Base-by-base conservation (phyloP, 2,888 invertebrate genomes). In the Drosophila robusta region DNA sequence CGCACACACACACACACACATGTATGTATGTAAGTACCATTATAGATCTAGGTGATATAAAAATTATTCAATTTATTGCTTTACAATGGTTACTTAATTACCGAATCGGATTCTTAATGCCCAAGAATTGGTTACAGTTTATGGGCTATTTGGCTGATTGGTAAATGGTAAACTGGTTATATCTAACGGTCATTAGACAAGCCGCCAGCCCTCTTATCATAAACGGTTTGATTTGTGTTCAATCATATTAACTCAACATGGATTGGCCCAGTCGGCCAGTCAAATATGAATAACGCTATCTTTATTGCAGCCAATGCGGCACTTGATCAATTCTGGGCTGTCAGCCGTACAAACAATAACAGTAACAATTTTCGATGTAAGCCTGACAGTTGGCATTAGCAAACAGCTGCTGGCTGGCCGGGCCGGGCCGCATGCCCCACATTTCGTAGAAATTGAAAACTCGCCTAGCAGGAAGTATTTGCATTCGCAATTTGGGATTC, bases 391-490 rank as follows among this genome's bases (percentile, higher is more conserved):
- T 16, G 12, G 29, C 46, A 16, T 65, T 60, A 46, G 44, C 54
- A 8, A 26, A 12, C 24, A 12, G 32, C 42, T 61, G 57, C 29
- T 54, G 50, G 18, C 49, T 60, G 22, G 1, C 22, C 49, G 63
- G 22, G 1, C 22, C 22, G 4, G 22, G 22, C 22, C 49, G 75
- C 63, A 56, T 75, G 75, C 64, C 47, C 62, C 67, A 74, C 78
- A 81, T 86, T 74, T 86, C 70, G 38, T 42, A 56, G 73, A 69
- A 82, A 62, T 68, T 54, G 47, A 36, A 45, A 85, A 87, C 85
- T 71, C 74, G 72, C 88, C 76, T 63, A 83, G 46, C 88, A 88
- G 88, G 88, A 88, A 88, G 89, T 77, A 80, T 72, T 70, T 70
- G 69, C 78, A 78, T 78, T 70, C 45, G 77, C 75, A 70, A 78